Conservation (phyloP, 2,888 invertebrate genomes). For the Lasioglossum zephyrum region DNA sequence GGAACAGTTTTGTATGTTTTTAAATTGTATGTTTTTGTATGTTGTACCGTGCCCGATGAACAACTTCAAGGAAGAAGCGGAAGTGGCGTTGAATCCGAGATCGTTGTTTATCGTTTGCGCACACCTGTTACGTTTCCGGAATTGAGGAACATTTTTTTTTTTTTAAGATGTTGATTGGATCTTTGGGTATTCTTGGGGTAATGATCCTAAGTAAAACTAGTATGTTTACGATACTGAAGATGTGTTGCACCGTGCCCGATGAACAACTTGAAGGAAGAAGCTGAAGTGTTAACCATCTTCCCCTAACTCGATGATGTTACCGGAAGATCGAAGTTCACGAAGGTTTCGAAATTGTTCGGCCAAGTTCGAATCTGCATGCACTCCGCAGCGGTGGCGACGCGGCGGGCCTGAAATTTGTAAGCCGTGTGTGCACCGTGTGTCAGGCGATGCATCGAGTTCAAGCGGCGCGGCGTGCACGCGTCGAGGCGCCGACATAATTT, state of each 20-base stretch:
- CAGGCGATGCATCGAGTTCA: conserved; percentile 40
- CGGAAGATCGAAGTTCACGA: not conserved
- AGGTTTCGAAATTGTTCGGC: not conserved
- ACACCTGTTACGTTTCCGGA: not conserved
- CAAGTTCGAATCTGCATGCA: not conserved
- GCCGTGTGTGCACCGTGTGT: not conserved
- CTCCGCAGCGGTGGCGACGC: not conserved
- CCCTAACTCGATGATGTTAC: not conserved
- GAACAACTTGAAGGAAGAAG: not conserved
- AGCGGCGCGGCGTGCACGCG: conserved; percentile 27
- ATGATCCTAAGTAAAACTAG: too few relatives aligned
- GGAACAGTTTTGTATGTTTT: too few relatives aligned
- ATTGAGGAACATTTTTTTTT: not conserved
- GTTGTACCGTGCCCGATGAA: not conserved
- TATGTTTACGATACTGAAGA: too few relatives aligned
- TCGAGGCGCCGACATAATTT: conserved; percentile 38
- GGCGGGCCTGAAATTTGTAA: not conserved
- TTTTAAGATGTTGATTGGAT: not conserved
- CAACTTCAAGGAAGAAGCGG: not conserved
- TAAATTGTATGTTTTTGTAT: too few relatives aligned
- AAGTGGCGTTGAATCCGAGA: not conserved
- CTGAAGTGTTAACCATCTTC: not conserved
- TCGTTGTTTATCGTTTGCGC: not conserved
- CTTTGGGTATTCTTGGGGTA: not conserved
- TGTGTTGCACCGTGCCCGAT: not conserved